Base-by-base conservation (phyloP, 2,888 invertebrate species). In the Nomada ferruginata region DNA sequence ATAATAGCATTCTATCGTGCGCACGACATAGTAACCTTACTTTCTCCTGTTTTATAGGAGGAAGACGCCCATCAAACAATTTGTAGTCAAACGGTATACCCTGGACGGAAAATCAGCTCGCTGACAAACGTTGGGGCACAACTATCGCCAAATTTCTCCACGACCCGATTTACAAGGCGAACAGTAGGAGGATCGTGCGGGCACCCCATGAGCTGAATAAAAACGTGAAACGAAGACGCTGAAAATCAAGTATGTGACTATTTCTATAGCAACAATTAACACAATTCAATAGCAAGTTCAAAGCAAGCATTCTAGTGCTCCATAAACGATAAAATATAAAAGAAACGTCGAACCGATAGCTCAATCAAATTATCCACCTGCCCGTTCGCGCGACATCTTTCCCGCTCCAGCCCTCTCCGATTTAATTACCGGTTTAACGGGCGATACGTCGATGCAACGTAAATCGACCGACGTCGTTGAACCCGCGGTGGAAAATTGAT, bases 31-130 rank as follows among this genome's bases (percentile, higher is more conserved):
- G 66, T 79, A 85, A 83, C 87, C 85, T 74, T 72, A 86, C 83
- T 89, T 89, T 91, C 88, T 75, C 85, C 84, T 75, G 81, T 87
- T 86, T 88, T 71, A 75, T 79, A 83, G 55, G 73, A 66, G 76
- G 64, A 68, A 68, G 76, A 79, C 66, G 76, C 36, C 61, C 72
- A 76, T 82, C 57, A 79, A 76, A 69, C 85, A 82, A 78, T 79
- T 78, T 60, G 63, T 75, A 76, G 82, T 74, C 81, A 82, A 74
- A 82, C 60, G 52, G 82, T 86, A 85, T 85, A 79, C 81, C 79
- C 23, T 47, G 61, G 60, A 61, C 18, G 26, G 47, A 44, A 64
- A 52, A 66, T 50, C 63, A 36, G 66, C 57, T 72, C 68, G 18
- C 52, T 61, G 72, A 65, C 57, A 36, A 26, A 50, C n/a, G n/a